phyloP scores from a whole-genome alignment of 2,888 invertebrate species.

The Caenorhabditis virilis region DNA sequence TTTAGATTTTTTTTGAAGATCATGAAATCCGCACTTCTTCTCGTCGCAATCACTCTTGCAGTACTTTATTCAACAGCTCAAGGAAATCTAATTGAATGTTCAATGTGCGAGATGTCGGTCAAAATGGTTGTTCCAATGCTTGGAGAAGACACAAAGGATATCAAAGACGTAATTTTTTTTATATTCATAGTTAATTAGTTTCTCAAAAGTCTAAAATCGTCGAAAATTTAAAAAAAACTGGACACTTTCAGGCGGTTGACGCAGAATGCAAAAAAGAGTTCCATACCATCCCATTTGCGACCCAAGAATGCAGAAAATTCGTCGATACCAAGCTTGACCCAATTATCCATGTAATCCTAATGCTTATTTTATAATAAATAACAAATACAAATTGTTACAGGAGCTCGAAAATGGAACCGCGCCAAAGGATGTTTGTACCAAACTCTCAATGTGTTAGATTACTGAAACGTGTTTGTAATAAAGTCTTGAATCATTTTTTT shows the following conservation, averaged over 20 bases:
- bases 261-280: constrained; percentile 48
- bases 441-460: constrained; percentile 35
- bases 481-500: too few species aligned
- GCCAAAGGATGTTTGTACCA: constrained; percentile 47
- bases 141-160: constrained; percentile 39
- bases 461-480: neutral
- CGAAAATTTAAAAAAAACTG: neutral
- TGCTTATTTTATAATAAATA: too few species aligned
- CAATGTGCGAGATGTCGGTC: constrained; percentile 48
- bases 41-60: constrained; percentile 30
- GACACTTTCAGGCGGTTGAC: constrained; percentile 35
- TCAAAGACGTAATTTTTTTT: constrained; percentile 31
- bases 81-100: constrained; percentile 31
- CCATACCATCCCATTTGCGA: constrained; percentile 41
- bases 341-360: too few species aligned
- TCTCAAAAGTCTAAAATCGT: too few species aligned
- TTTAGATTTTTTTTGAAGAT: neutral
- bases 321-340: constrained; percentile 40
- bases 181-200: too few species aligned
- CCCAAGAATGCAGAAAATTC: constrained; percentile 42
- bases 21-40: constrained; percentile 29
- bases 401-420: constrained; percentile 53
- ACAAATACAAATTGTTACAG: too few species aligned
- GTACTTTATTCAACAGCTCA: constrained; percentile 20
- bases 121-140: constrained; percentile 41